These are phyloP conservation scores for Sinocyclocheilus rhinocerous DNA, from an alignment of 2,113 vertebrate genomes.

Conservation along the genomic window DNA sequence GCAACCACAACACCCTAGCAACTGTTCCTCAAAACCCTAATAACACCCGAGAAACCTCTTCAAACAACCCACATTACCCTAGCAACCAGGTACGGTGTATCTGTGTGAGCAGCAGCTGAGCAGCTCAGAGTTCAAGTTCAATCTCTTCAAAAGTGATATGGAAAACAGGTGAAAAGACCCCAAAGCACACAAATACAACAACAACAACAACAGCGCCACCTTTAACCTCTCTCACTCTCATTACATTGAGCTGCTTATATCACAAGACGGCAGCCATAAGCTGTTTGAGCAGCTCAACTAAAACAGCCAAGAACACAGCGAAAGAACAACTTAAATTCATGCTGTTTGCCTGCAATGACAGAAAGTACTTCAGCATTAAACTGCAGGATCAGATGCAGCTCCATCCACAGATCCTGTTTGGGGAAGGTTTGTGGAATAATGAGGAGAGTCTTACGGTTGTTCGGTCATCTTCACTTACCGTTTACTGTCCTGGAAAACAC, in stretches of 20 bases:
- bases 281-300: too few relatives aligned
- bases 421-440: not conserved
- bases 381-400: not conserved
- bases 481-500: not conserved
- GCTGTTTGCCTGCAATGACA: not conserved
- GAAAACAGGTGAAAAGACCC: not conserved
- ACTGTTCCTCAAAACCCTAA: not conserved
- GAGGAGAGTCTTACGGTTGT: not conserved
- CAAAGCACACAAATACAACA: not conserved
- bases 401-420: not conserved
- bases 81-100: too few relatives aligned
- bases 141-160: not conserved
- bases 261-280: too few relatives aligned
- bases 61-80: too few relatives aligned
- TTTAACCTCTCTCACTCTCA: too few relatives aligned
- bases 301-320: not conserved
- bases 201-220: too few relatives aligned
- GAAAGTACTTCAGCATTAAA: not conserved
- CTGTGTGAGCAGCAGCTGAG: too few relatives aligned
- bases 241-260: too few relatives aligned
- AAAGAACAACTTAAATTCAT: not conserved
- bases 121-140: too few relatives aligned
- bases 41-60: too few relatives aligned
- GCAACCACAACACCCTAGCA: too few relatives aligned
- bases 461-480: slow-evolving; percentile 37